Percentiles rank a stretch among this genome's conserved stretches.
These are phyloP conservation scores for Miichthys miiuy DNA, from an alignment of 2,797 vertebrate species.

Conservation along the genomic window DNA sequence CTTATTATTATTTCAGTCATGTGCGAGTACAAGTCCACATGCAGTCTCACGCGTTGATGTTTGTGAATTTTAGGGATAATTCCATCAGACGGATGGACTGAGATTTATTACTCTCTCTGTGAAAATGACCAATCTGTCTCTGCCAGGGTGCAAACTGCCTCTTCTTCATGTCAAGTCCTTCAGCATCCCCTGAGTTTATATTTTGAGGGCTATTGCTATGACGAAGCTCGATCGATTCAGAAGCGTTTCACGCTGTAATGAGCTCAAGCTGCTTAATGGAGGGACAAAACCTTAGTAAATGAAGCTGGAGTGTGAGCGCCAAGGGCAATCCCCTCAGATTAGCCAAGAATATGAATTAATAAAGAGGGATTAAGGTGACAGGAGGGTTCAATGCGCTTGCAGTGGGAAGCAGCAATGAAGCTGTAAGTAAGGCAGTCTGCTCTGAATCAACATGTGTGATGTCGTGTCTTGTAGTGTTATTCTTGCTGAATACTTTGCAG, in stretches of 20 bases:
- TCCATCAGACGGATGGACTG: conserved; percentile 41
- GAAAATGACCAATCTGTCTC: conserved; percentile 46
- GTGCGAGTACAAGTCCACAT: conserved; percentile 7
- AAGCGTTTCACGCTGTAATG: conserved; percentile 38
- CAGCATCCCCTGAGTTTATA: conserved; percentile 40
- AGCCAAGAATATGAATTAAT: conserved; percentile 64
- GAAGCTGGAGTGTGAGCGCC: conserved; percentile 42
- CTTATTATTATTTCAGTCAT: conserved; percentile 10
- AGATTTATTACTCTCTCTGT: conserved; percentile 45
- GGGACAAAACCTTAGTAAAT: conserved; percentile 49
- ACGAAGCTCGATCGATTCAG: conserved; percentile 49
- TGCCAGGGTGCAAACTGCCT: conserved; percentile 38
- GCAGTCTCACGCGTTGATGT: conserved; percentile 15
- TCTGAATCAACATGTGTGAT: conserved; percentile 64
- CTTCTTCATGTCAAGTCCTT: conserved; percentile 20
- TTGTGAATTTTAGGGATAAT: conserved; percentile 42
- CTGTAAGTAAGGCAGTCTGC: conserved; percentile 49
- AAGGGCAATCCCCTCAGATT: conserved; percentile 58
- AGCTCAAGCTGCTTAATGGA: conserved; percentile 60
- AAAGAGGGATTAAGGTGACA: conserved; percentile 62
- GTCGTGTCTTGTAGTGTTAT: conserved; percentile 62
- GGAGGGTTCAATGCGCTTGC: conserved; percentile 51
- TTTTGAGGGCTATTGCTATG: conserved; percentile 21
- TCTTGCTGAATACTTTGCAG: conserved; percentile 63
- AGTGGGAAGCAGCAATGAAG: conserved; percentile 44